phyloP scores from a whole-genome alignment of 1,140 invertebrate species.

The Atta texana region DNA sequence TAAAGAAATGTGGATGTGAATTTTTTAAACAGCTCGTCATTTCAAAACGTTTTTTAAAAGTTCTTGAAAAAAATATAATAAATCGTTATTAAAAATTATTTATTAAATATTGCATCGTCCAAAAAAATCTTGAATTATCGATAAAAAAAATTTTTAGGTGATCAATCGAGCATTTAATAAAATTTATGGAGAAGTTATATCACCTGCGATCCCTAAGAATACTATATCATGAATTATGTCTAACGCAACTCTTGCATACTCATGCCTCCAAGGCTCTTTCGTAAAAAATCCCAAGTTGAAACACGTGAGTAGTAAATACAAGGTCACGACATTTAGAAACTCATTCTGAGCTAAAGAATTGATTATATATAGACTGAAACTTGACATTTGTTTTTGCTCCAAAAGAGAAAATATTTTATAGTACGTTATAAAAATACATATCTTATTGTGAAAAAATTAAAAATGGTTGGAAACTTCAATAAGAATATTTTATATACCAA shows the following conservation, averaged over 20 bases:
- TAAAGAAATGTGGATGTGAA: not conserved
- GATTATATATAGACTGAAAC: not conserved
- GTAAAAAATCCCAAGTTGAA: slow-evolving; percentile 33
- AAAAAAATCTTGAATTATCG: not conserved
- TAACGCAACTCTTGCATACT: slow-evolving; percentile 23
- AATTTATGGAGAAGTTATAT: slow-evolving; percentile 12
- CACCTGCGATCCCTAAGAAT: not conserved
- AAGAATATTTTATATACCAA: not conserved
- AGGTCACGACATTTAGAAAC: slow-evolving; percentile 17
- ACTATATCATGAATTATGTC: slow-evolving; percentile 8
- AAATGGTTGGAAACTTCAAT: not conserved
- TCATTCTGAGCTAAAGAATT: not conserved
- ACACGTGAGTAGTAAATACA: slow-evolving; percentile 10
- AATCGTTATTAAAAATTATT: not conserved
- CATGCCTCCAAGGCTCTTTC: slow-evolving; percentile 10
- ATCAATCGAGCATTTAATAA: not conserved
- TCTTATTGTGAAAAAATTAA: not conserved
- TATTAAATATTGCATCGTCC: not conserved
- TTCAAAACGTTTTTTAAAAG: not conserved
- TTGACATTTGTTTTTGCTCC: not conserved
- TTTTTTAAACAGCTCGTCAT: not conserved
- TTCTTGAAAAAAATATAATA: not conserved
- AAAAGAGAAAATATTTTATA: not conserved
- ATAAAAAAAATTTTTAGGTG: not conserved
- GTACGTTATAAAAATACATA: not conserved